A percentile compares a stretch with the other conserved stretches of the same genome.
Conservation (phyloP, 2,797 vertebrate species). For the Peromyscus attwateri region DNA sequence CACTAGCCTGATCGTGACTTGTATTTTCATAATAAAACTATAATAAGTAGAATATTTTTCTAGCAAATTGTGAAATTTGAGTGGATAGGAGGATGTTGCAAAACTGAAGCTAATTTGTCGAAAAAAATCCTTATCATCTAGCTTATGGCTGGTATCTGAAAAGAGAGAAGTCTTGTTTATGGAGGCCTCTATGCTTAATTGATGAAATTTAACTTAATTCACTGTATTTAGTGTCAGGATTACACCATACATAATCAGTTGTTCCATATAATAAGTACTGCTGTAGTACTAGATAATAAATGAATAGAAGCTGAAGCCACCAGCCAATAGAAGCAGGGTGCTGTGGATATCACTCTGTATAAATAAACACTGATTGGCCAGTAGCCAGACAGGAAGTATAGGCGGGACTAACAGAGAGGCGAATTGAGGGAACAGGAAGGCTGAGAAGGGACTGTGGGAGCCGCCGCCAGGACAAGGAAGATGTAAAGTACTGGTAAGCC, state of each 20-base stretch:
- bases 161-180: background rate
- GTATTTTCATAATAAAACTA: background rate
- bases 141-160: background rate
- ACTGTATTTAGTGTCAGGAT: background rate
- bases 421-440: too few species aligned
- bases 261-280: background rate
- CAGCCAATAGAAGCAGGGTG: background rate
- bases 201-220: conserved; percentile 2
- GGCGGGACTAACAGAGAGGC: too few species aligned
- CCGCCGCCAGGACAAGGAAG: too few species aligned
- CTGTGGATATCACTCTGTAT: too few species aligned
- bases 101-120: background rate
- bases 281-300: background rate
- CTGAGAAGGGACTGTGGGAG: too few species aligned
- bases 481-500: too few species aligned
- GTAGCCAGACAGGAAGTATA: too few species aligned
- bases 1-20: background rate
- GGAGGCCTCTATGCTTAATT: background rate
- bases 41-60: background rate
- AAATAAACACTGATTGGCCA: too few species aligned
- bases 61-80: background rate
- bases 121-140: background rate
- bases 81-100: background rate
- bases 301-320: background rate
- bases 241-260: background rate